Percentiles rank a stretch among this genome's conserved stretches.
Evolutionary conservation across 2,113 vertebrate genomes (phyloP).

Genomic region (Pleuronectes platessa): DNA sequence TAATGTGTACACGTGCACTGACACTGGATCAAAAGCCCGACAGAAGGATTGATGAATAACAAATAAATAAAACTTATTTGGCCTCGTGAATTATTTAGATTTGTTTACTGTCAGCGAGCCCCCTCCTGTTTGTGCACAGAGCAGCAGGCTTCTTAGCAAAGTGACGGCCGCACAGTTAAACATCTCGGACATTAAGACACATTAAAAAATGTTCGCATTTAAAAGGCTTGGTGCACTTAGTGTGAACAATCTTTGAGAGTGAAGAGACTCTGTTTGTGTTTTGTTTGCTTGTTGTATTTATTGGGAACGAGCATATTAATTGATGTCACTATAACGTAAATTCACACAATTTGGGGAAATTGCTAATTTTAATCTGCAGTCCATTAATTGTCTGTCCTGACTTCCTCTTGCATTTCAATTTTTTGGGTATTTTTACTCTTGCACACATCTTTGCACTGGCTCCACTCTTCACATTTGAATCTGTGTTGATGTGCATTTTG

Average conservation of each 20-base stretch:
- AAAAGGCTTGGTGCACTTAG: constrained; percentile 43
- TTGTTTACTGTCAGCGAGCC: constrained; percentile 57
- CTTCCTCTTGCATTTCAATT: not conserved
- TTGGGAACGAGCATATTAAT: not conserved
- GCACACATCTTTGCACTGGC: not conserved
- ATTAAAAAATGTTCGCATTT: constrained; percentile 46
- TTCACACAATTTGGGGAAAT: not conserved
- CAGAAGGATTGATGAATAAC: constrained; percentile 40
- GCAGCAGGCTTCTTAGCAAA: constrained; percentile 48
- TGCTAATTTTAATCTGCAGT: not conserved
- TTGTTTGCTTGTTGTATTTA: not conserved
- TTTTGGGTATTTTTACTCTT: constrained; percentile 3
- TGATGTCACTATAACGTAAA: not conserved
- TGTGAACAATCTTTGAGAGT: constrained; percentile 1
- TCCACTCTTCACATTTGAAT: constrained; percentile 4
- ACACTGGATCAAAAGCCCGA: constrained; percentile 20
- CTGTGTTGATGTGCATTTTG: constrained; percentile 6
- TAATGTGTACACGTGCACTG: not conserved
- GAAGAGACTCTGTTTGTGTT: not conserved
- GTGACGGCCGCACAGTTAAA: constrained; percentile 51
- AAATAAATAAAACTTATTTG: constrained; percentile 48
- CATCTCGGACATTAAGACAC: constrained; percentile 60
- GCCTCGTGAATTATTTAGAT: constrained; percentile 63
- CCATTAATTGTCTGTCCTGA: not conserved
- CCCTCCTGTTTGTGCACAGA: constrained; percentile 20